Conservation (phyloP, 2,797 vertebrate species). For the Gadopsis marmoratus region DNA sequence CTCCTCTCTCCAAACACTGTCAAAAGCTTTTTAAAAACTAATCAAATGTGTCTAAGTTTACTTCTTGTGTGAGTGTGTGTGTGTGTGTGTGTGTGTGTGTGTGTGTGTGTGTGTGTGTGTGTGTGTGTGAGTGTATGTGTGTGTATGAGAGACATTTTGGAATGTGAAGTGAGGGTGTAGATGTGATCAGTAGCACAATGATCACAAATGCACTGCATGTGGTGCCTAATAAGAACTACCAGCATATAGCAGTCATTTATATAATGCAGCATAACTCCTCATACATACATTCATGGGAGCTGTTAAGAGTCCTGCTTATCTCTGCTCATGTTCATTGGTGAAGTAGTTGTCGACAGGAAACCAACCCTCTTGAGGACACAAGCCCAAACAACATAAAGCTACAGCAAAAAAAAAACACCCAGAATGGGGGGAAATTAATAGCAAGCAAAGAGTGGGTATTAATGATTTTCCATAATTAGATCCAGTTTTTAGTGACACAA, state of each 20-base stretch:
- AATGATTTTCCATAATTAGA: conserved; percentile 27
- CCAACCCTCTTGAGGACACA: neutral
- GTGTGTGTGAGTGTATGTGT: neutral
- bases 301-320: neutral
- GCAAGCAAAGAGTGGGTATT: conserved; percentile 1
- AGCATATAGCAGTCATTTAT: neutral
- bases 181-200: neutral
- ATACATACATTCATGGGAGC: neutral
- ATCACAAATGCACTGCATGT: neutral
- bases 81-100: neutral
- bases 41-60: neutral
- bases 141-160: too few species aligned
- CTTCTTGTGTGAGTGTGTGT: conserved; percentile 1
- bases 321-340: neutral
- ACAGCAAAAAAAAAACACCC: neutral
- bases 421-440: neutral
- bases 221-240: neutral
- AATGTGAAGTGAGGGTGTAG: neutral
- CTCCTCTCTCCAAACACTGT: conserved; percentile 5
- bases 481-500: neutral
- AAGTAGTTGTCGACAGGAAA: conserved; percentile 5
- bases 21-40: conserved; percentile 22
- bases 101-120: neutral
- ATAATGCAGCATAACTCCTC: conserved; percentile 5
- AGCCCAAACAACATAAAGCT: conserved; percentile 22